Base-by-base conservation (phyloP, 2,888 invertebrate genomes). In the Pocota personata region DNA sequence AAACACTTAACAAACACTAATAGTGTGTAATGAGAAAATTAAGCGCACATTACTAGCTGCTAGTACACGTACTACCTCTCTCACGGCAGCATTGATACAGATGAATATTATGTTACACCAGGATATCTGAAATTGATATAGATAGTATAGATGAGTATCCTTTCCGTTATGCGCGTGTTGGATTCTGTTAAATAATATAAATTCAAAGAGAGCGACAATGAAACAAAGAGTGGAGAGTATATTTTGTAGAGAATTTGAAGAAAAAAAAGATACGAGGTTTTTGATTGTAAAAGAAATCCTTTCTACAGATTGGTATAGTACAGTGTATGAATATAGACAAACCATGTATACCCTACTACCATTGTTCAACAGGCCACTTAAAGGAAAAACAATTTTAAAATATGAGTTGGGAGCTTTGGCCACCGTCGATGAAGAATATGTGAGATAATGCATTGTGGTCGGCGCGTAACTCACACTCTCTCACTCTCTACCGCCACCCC, bases 331-430 rank as follows among this genome's bases (percentile, higher is more conserved):
- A 50, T 40, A 60, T 24, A 72, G 58, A 64, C 55, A 55, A 57
- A 75, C 37, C 24, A 57, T 35, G 8, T n/a, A 57, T 14, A 43
- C 14, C 12, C 60, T 7, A 40, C 24, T 40, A 60, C 60, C 14
- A 40, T 50, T 58, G 82, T 64, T 87, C 87, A 87, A 87, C 87
- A 87, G 87, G 87, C 87, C 87, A 82, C 87, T 82, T 62, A 64
- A 72, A 62, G 32, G 2, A 40, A 60, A 50, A 37, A 21, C 57
- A 40, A 40, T 27, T 16, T 19, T 46, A 19, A 73, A 32, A 21
- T 32, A 40, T 16, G 19, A 46, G 46, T 55, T 64, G 62, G 62
- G 73, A 83, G 62, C 55, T 78, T 77, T 66, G 67, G 64, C 66
- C 35, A 32, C 35, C 37, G 27, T 16, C 12, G n/a, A 30, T 24